Evolutionary conservation across 2,113 vertebrate genomes (phyloP).

Genomic region (Acanthochromis polyacanthus): DNA sequence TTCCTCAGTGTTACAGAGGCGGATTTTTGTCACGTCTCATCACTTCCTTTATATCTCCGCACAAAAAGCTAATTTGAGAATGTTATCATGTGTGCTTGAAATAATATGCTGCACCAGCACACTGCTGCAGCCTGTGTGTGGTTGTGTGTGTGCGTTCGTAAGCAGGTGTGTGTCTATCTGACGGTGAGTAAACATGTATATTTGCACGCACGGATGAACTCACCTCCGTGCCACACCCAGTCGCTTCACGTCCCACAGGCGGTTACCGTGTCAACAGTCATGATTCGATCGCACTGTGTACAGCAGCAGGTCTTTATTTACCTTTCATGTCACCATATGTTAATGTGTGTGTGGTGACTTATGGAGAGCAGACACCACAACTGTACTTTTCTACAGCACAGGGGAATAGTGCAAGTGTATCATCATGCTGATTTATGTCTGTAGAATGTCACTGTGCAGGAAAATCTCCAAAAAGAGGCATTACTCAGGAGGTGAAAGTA

Average conservation of each 20-base stretch:
- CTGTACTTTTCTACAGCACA: neutral
- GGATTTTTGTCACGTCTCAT: constrained; percentile 24
- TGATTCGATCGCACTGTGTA: constrained; percentile 30
- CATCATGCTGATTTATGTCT: neutral
- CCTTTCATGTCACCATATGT: constrained; percentile 34
- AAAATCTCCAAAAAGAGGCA: too few relatives aligned
- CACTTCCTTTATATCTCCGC: constrained; percentile 15
- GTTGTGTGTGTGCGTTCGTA: neutral
- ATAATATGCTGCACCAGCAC: constrained; percentile 20
- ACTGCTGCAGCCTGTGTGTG: constrained; percentile 21
- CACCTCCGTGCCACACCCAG: constrained; percentile 45
- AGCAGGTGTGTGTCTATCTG: constrained; percentile 15
- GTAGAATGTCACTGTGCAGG: neutral
- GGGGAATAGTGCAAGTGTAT: neutral
- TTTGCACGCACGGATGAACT: constrained; percentile 56
- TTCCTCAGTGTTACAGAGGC: constrained; percentile 31
- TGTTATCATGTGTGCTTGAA: constrained; percentile 48
- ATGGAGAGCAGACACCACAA: neutral
- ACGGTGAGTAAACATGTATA: constrained; percentile 58
- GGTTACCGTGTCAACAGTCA: constrained; percentile 36
- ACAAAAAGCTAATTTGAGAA: constrained; percentile 46
- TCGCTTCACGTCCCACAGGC: constrained; percentile 34
- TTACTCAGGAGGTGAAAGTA: neutral
- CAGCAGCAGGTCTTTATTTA: constrained; percentile 48
- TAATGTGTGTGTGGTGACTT: constrained; percentile 25